Evolutionary conservation across 2,888 invertebrate species (phyloP), one percentile per base, ranked within the genome.

Genomic region (Cephus spinipes): DNA sequence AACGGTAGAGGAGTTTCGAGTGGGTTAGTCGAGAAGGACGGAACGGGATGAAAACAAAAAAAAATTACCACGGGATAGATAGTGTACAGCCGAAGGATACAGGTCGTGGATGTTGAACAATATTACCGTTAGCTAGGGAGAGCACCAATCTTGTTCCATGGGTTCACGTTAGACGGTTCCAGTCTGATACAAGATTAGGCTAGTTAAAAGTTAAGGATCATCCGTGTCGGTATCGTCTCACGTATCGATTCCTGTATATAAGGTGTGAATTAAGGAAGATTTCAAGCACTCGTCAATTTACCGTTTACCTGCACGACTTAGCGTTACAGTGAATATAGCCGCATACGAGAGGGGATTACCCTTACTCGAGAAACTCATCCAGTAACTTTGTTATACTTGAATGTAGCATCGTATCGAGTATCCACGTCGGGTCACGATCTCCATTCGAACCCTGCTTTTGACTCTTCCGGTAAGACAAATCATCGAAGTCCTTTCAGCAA

Each of bases 391-490:
- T 55, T 23, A 23, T 55, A 55, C 55, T 23, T 55, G 55, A 55
- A 55, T 23, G 1, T 55, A 55, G 55, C 55, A 11, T 15, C 55
- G 0, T 23, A 55, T 55, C 23, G 23, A 80, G 82, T 84, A 82
- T 84, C 85, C 82, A 85, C 85, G 83, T 79, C 82, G 80, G 86
- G 86, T 88, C 87, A 86, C 88, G 87, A 88, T 85, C 85, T 85
- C 85, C 80, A 85, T 87, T 87, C 85, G 81, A 81, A 77, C 76
- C 33, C 71, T 76, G 68, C 79, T 34, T 79, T 76, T 76, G 81
- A 80, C 77, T 80, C 77, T 81, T 81, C 79, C 76, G 77, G 69
- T 76, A 77, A 76, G 83, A 86, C 84, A 86, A 89, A 89, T 89
- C 86, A 84, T 86, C 81, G 76, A 75, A 80, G 79, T 82, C 83